These are phyloP conservation scores for Empis stercorea DNA, from an alignment of 2,888 invertebrate genomes.

Conservation along the genomic window DNA sequence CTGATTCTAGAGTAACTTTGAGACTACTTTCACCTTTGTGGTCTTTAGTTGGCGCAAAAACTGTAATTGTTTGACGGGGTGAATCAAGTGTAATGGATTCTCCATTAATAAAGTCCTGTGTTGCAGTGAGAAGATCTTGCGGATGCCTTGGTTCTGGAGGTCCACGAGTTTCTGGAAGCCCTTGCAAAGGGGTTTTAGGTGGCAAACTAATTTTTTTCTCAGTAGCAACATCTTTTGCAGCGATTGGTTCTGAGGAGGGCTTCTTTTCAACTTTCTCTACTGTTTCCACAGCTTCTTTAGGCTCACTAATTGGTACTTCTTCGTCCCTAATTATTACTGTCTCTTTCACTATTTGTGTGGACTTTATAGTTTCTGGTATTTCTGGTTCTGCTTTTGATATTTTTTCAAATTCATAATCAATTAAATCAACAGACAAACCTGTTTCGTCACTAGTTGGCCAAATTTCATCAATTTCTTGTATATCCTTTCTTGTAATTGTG, in stretches of 20 bases:
- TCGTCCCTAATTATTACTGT: no score
- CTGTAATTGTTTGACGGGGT: slow-evolving; percentile 22
- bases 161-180: no score
- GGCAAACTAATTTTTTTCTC: no score
- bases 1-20: slow-evolving; percentile 22
- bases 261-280: background rate
- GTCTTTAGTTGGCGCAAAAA: slow-evolving; percentile 36
- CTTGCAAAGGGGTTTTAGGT: background rate
- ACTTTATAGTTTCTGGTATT: background rate
- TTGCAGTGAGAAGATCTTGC: slow-evolving; percentile 17
- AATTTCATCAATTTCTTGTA: slow-evolving; percentile 18
- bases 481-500: slow-evolving; percentile 10
- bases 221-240: background rate
- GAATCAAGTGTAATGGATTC: slow-evolving; percentile 20
- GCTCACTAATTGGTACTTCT: background rate
- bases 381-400: slow-evolving; percentile 1
- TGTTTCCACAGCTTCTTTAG: background rate
- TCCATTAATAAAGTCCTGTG: slow-evolving; percentile 29
- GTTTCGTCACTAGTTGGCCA: slow-evolving; percentile 31
- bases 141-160: background rate
- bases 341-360: no score
- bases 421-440: slow-evolving; percentile 25
- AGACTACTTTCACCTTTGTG: slow-evolving; percentile 25
- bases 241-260: background rate
- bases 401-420: slow-evolving; percentile 26